phyloP scores from a whole-genome alignment of 2,888 invertebrate species.

The Linyphia triangularis region DNA sequence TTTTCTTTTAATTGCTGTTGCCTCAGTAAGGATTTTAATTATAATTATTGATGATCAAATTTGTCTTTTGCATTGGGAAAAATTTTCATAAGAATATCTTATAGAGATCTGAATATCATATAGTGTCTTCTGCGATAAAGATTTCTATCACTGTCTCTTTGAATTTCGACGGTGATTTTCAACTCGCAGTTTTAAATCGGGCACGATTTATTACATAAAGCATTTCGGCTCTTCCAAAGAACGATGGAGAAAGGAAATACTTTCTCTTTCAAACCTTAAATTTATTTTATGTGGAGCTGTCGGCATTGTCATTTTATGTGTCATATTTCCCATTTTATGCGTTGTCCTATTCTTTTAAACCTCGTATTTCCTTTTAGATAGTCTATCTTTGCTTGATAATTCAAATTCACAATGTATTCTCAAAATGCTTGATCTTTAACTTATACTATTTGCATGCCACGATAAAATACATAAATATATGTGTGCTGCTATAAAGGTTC shows the following conservation, averaged over 20 bases:
- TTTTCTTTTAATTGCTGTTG: too few relatives aligned
- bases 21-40: too few relatives aligned
- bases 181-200: constrained; percentile 53
- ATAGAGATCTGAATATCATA: too few relatives aligned
- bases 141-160: constrained; percentile 50
- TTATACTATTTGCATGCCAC: too few relatives aligned
- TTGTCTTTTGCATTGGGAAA: too few relatives aligned
- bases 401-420: neutral
- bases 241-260: constrained; percentile 28
- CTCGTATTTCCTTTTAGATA: constrained; percentile 17
- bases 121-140: constrained; percentile 12
- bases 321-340: constrained; percentile 64
- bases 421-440: neutral
- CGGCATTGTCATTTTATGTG: constrained; percentile 65
- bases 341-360: constrained; percentile 36
- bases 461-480: too few relatives aligned
- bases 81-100: too few relatives aligned
- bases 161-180: constrained; percentile 46
- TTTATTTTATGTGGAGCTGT: constrained; percentile 68
- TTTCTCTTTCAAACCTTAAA: constrained; percentile 51
- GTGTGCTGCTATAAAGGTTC: too few relatives aligned
- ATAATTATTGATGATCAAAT: too few relatives aligned
- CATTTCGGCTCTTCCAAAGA: constrained; percentile 60
- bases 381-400: constrained; percentile 22
- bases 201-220: constrained; percentile 57